Conservation (phyloP, 2,888 invertebrate species). For the Acrocera orbiculus region DNA sequence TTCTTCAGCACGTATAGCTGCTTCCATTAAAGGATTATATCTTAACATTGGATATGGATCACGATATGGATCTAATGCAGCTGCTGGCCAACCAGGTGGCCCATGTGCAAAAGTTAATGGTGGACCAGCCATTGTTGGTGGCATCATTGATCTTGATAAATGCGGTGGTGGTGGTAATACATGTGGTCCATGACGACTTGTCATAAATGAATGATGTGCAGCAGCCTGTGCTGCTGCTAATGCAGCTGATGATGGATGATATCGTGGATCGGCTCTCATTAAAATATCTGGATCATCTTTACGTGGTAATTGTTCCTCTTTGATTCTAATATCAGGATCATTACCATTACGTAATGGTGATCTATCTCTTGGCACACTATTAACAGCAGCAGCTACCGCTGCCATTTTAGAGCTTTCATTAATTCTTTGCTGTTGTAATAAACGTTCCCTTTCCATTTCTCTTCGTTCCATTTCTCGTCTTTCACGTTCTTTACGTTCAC, state of each 20-base stretch:
- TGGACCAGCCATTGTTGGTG: slow-evolving; percentile 30
- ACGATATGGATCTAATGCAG: slow-evolving; percentile 42
- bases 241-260: slow-evolving; percentile 31
- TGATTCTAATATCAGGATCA: slow-evolving; percentile 35
- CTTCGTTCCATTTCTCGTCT: slow-evolving; percentile 39
- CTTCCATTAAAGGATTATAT: slow-evolving; percentile 64
- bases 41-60: slow-evolving; percentile 52
- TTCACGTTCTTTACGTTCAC: slow-evolving; percentile 37
- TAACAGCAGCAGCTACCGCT: slow-evolving; percentile 24
- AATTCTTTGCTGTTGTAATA: slow-evolving; percentile 40
- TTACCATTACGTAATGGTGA: slow-evolving; percentile 60
- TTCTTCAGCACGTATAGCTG: slow-evolving; percentile 58
- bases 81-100: slow-evolving; percentile 33
- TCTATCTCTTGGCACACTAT: slow-evolving; percentile 35
- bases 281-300: slow-evolving; percentile 35
- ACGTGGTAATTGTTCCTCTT: slow-evolving; percentile 44
- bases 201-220: slow-evolving; percentile 31
- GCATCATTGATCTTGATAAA: slow-evolving; percentile 35
- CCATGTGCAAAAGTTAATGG: slow-evolving; percentile 42
- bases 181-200: slow-evolving; percentile 34
- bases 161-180: slow-evolving; percentile 34
- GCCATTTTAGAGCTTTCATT: slow-evolving; percentile 33
- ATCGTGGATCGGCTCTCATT: slow-evolving; percentile 36
- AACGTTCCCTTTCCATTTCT: slow-evolving; percentile 42
- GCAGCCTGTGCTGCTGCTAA: slow-evolving; percentile 30